Conservation (phyloP, 1,140 invertebrate genomes). For the Ostrea edulis region DNA sequence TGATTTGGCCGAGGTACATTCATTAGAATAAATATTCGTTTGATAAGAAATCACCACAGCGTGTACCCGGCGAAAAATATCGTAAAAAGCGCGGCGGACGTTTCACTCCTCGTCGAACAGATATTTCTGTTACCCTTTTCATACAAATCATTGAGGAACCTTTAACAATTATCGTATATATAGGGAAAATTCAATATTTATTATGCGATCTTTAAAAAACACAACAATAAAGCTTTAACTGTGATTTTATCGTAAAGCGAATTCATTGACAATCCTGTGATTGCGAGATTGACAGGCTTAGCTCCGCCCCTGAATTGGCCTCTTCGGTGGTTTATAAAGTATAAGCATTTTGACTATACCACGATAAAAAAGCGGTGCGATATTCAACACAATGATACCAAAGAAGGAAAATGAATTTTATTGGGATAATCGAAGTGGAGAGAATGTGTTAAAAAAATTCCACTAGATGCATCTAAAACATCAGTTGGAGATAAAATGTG, state of each 20-base stretch:
- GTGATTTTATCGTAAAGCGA: conserved; percentile 29
- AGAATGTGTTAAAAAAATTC: conserved; percentile 14
- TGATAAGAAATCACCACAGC: conserved; percentile 30
- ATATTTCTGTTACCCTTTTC: background rate
- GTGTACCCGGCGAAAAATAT: conserved; percentile 31
- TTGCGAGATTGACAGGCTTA: background rate
- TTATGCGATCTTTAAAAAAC: conserved; percentile 15
- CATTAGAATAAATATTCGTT: conserved; percentile 25
- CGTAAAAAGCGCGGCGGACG: background rate
- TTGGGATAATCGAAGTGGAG: conserved; percentile 36
- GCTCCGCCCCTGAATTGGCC: conserved; percentile 21
- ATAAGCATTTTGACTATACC: conserved; percentile 25
- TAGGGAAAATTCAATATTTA: conserved; percentile 24
- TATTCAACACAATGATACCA: background rate
- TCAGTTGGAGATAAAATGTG: conserved; percentile 17
- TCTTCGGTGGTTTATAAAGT: conserved; percentile 34
- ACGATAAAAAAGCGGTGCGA: conserved; percentile 33
- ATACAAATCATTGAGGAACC: conserved; percentile 6
- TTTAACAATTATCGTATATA: conserved; percentile 38
- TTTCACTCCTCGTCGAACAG: background rate
- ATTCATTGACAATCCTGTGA: conserved; percentile 35
- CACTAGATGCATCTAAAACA: background rate
- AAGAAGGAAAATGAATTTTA: conserved; percentile 23
- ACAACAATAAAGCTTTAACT: conserved; percentile 28
- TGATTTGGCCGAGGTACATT: conserved; percentile 31